Evolutionary conservation across 2,888 invertebrate species (phyloP).

Genomic region (Tanypteryx hageni): DNA sequence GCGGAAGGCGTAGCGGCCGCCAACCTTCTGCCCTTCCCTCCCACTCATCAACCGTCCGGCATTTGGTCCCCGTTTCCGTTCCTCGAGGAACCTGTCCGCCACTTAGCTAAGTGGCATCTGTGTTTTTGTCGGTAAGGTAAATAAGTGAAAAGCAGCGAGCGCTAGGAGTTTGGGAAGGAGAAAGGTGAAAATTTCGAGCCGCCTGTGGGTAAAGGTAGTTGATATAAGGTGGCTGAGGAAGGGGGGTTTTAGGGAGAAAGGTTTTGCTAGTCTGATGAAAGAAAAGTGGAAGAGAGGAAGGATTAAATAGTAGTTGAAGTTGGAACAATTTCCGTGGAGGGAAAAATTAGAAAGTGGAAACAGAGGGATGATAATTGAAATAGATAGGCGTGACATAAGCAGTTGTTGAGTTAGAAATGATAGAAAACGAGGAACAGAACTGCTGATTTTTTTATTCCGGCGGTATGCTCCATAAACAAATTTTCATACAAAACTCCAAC

Average conservation of each 20-base stretch:
- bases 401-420: too few relatives aligned
- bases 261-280: neutral
- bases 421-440: too few relatives aligned
- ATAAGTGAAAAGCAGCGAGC: neutral
- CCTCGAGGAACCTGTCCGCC: conserved; percentile 4
- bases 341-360: too few relatives aligned
- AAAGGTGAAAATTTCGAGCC: conserved; percentile 9
- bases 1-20: neutral
- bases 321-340: too few relatives aligned
- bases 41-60: neutral
- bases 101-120: neutral
- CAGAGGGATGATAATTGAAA: too few relatives aligned
- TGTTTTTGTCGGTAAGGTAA: conserved; percentile 22
- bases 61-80: neutral
- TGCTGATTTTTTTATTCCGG: too few relatives aligned
- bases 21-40: neutral
- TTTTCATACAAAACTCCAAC: too few relatives aligned
- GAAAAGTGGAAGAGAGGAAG: neutral
- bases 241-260: neutral
- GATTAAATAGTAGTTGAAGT: too few relatives aligned
- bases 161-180: neutral
- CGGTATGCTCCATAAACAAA: too few relatives aligned
- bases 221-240: neutral
- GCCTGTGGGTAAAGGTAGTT: neutral
- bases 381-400: too few relatives aligned